Percentiles rank a stretch among this genome's conserved stretches.
These are phyloP conservation scores for Aspidiotus rigidus DNA, from an alignment of 2,888 invertebrate genomes.

Conservation along the genomic window DNA sequence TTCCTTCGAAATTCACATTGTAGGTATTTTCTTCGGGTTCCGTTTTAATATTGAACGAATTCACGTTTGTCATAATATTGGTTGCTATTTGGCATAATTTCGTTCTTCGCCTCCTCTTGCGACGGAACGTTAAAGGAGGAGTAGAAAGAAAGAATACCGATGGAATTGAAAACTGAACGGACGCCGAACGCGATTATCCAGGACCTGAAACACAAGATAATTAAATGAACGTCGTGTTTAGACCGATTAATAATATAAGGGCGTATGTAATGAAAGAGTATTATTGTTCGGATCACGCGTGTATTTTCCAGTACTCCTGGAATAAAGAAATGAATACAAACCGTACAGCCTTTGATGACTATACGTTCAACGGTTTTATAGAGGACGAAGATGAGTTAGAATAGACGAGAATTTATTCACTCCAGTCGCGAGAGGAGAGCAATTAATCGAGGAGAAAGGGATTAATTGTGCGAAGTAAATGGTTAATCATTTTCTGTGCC, in stretches of 20 bases:
- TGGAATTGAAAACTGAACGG: background rate
- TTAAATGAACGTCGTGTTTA: background rate
- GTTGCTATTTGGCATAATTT: conserved; percentile 1
- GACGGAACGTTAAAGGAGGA: background rate
- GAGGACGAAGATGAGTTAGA: too few species aligned
- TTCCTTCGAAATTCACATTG: conserved; percentile 5
- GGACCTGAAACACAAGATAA: background rate
- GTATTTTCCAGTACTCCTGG: too few species aligned
- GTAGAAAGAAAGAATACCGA: background rate
- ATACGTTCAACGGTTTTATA: too few species aligned
- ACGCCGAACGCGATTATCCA: background rate
- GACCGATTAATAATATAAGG: too few species aligned
- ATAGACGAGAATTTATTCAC: too few species aligned
- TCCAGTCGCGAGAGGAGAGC: too few species aligned
- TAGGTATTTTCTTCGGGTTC: conserved; percentile 10
- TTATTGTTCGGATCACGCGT: too few species aligned
- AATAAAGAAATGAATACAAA: too few species aligned
- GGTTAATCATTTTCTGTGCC: too few species aligned
- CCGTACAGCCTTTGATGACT: too few species aligned
- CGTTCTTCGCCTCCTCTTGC: conserved; percentile 1
- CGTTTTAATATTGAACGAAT: conserved; percentile 11
- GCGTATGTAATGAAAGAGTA: background rate
- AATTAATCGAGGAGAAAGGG: too few species aligned
- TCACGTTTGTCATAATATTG: conserved; percentile 14
- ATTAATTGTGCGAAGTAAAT: too few species aligned